phyloP scores from a whole-genome alignment of 2,113 vertebrate species.

The Malurus elegans region DNA sequence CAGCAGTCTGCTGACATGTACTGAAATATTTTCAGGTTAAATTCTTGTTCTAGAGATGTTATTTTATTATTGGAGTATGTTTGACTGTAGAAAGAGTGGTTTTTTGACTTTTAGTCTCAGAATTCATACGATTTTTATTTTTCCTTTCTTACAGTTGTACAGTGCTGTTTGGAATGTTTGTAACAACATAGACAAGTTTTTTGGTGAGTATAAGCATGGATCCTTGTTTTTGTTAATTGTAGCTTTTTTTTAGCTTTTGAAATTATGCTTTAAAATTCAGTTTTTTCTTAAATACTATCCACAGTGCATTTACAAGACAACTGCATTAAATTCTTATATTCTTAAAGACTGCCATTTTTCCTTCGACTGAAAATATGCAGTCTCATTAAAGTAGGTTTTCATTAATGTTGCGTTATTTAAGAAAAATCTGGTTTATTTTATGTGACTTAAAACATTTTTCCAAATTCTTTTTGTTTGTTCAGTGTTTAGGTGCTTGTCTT shows the following conservation, averaged over 20 bases:
- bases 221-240: background rate
- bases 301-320: background rate
- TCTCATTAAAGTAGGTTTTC: background rate
- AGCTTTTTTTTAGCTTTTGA: background rate
- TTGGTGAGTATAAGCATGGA: constrained; percentile 37
- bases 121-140: background rate
- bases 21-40: background rate
- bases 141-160: background rate
- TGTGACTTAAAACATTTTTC: background rate
- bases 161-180: background rate
- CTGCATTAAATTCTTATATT: background rate
- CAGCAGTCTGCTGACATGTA: background rate
- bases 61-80: background rate
- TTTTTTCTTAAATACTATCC: background rate
- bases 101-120: background rate
- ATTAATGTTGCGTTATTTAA: background rate
- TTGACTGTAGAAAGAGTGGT: background rate
- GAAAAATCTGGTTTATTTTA: background rate
- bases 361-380: background rate
- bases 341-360: background rate
- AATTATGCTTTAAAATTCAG: background rate
- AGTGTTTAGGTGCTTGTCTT: background rate
- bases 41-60: background rate
- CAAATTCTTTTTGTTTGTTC: background rate
- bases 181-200: background rate